Evolutionary conservation across 2,797 vertebrate genomes (phyloP).

Genomic region (Numenius phaeopus): DNA sequence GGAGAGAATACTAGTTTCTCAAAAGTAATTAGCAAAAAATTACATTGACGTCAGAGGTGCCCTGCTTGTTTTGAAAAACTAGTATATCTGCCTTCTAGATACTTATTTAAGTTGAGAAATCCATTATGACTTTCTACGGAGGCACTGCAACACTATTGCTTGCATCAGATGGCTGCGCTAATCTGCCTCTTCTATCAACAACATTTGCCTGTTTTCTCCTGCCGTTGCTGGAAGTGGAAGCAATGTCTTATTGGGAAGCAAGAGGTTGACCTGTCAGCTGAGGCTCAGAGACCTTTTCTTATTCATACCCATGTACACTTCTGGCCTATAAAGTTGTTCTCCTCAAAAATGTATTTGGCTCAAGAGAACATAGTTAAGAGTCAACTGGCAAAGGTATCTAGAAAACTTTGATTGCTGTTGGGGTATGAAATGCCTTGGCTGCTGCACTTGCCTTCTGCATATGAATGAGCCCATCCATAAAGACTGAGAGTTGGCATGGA

Average conservation of each 20-base stretch:
- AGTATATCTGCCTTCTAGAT: background rate
- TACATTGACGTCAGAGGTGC: background rate
- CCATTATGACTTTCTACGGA: background rate
- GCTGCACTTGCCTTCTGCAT: slow-evolving; percentile 24
- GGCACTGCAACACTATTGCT: background rate
- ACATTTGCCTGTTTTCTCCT: background rate
- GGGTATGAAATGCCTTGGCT: slow-evolving; percentile 42
- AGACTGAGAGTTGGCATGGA: slow-evolving; percentile 33
- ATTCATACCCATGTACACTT: background rate
- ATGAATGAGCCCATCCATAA: slow-evolving; percentile 22
- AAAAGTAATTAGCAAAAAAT: background rate
- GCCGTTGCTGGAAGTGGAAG: background rate
- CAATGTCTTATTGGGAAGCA: background rate
- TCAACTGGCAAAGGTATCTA: slow-evolving; percentile 31
- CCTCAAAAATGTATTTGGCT: slow-evolving; percentile 35
- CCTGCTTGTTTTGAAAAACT: slow-evolving; percentile 13
- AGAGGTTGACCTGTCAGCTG: background rate
- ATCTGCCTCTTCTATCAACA: background rate
- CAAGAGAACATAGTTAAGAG: background rate
- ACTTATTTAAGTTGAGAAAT: background rate
- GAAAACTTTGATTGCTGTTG: slow-evolving; percentile 32
- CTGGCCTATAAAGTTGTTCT: slow-evolving; percentile 20
- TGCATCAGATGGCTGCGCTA: background rate
- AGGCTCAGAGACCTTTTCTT: background rate
- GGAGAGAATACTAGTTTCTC: background rate